Percentiles rank a stretch among this genome's conserved stretches.
Evolutionary conservation across 2,797 vertebrate species (phyloP).

Genomic region (Acanthopagrus latus): DNA sequence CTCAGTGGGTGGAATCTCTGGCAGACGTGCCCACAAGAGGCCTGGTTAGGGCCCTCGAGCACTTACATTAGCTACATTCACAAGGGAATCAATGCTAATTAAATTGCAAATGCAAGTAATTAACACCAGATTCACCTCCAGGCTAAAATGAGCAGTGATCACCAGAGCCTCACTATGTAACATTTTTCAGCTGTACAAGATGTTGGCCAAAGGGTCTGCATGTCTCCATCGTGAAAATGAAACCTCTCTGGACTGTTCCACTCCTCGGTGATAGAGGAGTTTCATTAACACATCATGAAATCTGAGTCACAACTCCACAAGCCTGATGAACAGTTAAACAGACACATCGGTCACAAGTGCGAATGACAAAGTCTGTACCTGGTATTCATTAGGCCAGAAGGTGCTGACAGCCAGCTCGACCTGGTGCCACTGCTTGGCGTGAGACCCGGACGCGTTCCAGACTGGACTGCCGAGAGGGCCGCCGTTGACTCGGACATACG

Average conservation of each 20-base stretch:
- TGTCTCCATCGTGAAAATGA: conserved; percentile 15
- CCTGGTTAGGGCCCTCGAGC: conserved; percentile 59
- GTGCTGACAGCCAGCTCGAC: conserved; percentile 96
- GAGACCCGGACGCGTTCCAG: conserved; percentile 92
- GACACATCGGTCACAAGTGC: background rate
- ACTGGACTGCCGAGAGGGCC: conserved; percentile 91
- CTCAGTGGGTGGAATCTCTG: conserved; percentile 45
- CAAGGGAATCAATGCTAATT: conserved; percentile 80
- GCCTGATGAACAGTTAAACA: background rate
- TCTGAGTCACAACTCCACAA: background rate
- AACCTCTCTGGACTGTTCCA: background rate
- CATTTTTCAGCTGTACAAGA: conserved; percentile 42
- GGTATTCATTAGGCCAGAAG: conserved; percentile 98
- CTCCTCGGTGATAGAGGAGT: background rate
- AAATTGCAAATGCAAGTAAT: conserved; percentile 81
- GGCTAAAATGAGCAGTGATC: conserved; percentile 67
- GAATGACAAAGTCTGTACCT: conserved; percentile 82
- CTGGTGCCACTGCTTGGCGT: conserved; percentile 94
- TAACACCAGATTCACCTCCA: conserved; percentile 74
- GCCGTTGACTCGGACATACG: conserved; percentile 92
- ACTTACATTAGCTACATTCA: conserved; percentile 62
- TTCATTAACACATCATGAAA: conserved; percentile 9
- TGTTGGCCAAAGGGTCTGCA: conserved; percentile 24
- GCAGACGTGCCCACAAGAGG: conserved; percentile 46
- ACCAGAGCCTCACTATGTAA: conserved; percentile 36